Conservation (phyloP, 2,888 invertebrate genomes). For the Actias luna region DNA sequence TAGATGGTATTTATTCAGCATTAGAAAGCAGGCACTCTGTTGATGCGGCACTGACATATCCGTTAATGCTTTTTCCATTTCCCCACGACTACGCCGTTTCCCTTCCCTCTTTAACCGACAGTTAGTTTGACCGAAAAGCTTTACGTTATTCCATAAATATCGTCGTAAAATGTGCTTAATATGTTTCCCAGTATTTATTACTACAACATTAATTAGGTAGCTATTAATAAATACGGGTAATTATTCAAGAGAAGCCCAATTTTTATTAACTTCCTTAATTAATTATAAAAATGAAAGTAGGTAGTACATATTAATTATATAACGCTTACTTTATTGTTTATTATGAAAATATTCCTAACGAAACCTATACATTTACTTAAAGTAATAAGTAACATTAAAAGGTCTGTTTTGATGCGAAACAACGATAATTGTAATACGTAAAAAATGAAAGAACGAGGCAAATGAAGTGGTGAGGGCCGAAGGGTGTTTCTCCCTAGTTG, state of each 20-base stretch:
- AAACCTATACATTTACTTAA: background rate
- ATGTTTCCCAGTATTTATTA: slow-evolving; percentile 8
- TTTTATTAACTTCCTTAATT: background rate
- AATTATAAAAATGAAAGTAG: background rate
- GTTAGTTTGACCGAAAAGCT: slow-evolving; percentile 67
- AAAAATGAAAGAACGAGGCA: slow-evolving; percentile 30
- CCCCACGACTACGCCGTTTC: slow-evolving; percentile 57
- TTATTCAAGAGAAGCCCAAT: background rate
- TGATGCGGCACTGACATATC: slow-evolving; percentile 80
- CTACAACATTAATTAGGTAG: background rate
- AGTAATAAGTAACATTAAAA: background rate
- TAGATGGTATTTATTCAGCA: slow-evolving; percentile 77
- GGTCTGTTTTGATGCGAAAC: slow-evolving; percentile 44
- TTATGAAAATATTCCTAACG: background rate
- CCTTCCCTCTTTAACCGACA: slow-evolving; percentile 42
- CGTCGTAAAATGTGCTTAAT: slow-evolving; percentile 11
- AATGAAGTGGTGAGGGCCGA: slow-evolving; percentile 40
- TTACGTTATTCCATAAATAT: slow-evolving; percentile 34
- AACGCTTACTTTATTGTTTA: background rate
- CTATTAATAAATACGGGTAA: background rate
- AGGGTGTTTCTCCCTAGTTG: slow-evolving; percentile 34
- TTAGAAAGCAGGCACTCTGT: slow-evolving; percentile 77
- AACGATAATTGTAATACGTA: slow-evolving; percentile 67
- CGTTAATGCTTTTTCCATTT: slow-evolving; percentile 82
- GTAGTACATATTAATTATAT: background rate